phyloP scores from a whole-genome alignment of 2,888 invertebrate species.

The Syritta pipiens region DNA sequence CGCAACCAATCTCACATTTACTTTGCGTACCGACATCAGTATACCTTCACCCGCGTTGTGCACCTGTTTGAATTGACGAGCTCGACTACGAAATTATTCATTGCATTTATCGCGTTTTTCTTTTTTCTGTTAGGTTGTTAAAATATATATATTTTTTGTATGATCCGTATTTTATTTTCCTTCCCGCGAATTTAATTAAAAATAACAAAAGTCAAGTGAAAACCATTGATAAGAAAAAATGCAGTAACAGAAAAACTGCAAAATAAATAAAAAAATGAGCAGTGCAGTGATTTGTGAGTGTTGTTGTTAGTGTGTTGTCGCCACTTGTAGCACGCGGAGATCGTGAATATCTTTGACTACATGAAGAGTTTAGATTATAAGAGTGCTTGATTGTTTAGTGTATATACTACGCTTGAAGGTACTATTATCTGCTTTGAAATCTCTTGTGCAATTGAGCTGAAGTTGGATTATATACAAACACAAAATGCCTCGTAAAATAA shows the following conservation, averaged over 20 bases:
- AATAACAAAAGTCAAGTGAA: neutral
- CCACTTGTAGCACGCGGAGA: neutral
- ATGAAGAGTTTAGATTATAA: conserved; percentile 15
- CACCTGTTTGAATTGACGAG: conserved; percentile 57
- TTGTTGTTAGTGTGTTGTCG: neutral
- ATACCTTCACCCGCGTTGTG: conserved; percentile 51
- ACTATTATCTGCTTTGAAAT: conserved; percentile 53
- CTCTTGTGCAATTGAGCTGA: conserved; percentile 59
- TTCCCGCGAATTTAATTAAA: neutral
- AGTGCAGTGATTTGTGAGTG: conserved; percentile 41
- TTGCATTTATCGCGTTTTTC: conserved; percentile 17
- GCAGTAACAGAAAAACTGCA: neutral
- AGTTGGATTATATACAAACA: conserved; percentile 28
- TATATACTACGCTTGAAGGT: conserved; percentile 44
- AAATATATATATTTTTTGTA: neutral
- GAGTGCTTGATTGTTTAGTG: conserved; percentile 46
- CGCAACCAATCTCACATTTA: conserved; percentile 34
- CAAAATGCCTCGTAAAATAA: too few relatives aligned
- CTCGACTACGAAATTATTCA: conserved; percentile 48
- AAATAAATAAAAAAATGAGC: conserved; percentile 9
- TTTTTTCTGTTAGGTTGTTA: conserved; percentile 3
- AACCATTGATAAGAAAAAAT: neutral
- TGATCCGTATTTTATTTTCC: too few relatives aligned
- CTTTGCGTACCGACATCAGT: conserved; percentile 33
- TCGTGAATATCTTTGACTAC: conserved; percentile 1